Conservation (phyloP, 2,888 invertebrate species). For the Tipula helvola region DNA sequence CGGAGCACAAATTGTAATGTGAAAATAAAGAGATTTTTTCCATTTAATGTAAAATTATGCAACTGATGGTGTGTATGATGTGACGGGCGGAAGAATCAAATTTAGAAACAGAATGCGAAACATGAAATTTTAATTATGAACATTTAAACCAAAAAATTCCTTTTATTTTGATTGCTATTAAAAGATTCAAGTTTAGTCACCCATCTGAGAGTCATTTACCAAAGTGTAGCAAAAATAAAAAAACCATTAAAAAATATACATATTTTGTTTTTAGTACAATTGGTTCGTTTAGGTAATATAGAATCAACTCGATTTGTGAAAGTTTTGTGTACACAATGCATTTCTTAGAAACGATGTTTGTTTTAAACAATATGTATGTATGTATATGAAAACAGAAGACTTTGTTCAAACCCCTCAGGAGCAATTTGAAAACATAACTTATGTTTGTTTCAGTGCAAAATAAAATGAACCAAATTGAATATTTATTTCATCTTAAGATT, state of each 20-base stretch:
- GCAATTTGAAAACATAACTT: not conserved
- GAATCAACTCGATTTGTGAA: not conserved
- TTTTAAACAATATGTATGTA: not conserved
- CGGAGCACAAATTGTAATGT: not conserved
- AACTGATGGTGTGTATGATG: not conserved
- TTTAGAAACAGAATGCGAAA: not conserved
- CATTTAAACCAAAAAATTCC: not conserved
- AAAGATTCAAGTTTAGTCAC: constrained; percentile 10
- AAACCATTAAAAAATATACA: not conserved
- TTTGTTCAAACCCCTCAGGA: not conserved
- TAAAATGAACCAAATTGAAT: not conserved
- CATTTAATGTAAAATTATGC: not conserved
- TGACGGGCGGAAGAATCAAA: not conserved
- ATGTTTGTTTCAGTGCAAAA: not conserved
- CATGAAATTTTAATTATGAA: not conserved
- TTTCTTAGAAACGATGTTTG: not conserved
- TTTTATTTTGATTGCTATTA: constrained; percentile 9
- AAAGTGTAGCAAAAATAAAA: not conserved
- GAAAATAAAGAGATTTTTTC: not conserved
- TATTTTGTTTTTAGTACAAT: not conserved
- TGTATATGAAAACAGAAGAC: not conserved
- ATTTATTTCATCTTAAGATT: not conserved
- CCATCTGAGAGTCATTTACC: not conserved
- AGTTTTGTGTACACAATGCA: not conserved
- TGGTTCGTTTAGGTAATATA: not conserved